Evolutionary conservation across 35 echinoderm and acorn worm species (phyloP), one percentile per base, ranked within the genome.

Genomic region (Stichopus chloronotus): DNA sequence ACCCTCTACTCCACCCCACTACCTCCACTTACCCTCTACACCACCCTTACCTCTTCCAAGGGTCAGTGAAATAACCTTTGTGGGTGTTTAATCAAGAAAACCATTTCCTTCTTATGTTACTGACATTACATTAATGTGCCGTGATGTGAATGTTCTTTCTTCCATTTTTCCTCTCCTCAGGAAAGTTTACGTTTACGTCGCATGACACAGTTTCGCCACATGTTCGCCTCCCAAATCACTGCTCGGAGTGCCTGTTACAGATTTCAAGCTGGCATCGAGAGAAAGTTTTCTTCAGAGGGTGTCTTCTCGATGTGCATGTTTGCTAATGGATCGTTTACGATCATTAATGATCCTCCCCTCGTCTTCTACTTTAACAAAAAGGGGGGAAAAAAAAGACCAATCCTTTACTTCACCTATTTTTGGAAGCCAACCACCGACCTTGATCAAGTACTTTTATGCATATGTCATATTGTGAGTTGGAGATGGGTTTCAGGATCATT

Each of bases 111-210:
- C 30, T 43, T 1, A 43, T 43, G 3, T 43, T 43, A 43, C 3
- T 43, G 30, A 43, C 30, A 43, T 43, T 43, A 3, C 3, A 43
- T 43, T 43, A 43, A 43, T 43, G 3, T 43, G 30, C 30, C 0
- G 30, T 43, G 30, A 43, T 43, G 30, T 43, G 30, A 43, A 43
- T 43, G 30, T 43, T 43, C 30, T 43, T 43, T 43, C 13, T 20
- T 79, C 81, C 90, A 88, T 60, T 80, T 10, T 95, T 93, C 56
- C 56, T 84, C 16, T 88, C 80, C 94, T 24, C 93, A 96, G 95
- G 90, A 96, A 96, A 96, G 95, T 96, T 22, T 96, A 96, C 80
- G 94, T 93, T 19, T 96, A 96, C 79, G 95, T 96, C 53, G 95
- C 95, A 57, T 96, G 82, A 94, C 68, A 13, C 56, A 14, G 84